Percentiles rank a stretch among this genome's conserved stretches.
Conservation (phyloP, 2,888 invertebrate species). For the Mythimna albipuncta region DNA sequence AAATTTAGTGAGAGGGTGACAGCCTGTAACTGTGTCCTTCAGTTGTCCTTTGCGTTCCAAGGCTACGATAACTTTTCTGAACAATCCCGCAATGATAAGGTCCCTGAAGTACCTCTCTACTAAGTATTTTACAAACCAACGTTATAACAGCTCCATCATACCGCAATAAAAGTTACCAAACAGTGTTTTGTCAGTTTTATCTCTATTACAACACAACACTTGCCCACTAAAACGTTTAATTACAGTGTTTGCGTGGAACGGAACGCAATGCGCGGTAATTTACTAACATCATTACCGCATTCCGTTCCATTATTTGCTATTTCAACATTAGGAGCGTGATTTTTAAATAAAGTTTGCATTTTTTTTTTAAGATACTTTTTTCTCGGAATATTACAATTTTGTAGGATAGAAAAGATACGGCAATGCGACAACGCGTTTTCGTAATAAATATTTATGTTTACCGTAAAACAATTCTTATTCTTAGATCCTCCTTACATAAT, state of each 20-base stretch:
- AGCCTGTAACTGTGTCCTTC: too few relatives aligned
- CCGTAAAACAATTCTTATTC: too few relatives aligned
- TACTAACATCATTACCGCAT: constrained; percentile 67
- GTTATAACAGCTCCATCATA: constrained; percentile 18
- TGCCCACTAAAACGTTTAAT: constrained; percentile 54
- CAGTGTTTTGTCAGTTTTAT: constrained; percentile 45
- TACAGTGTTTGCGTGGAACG: constrained; percentile 55
- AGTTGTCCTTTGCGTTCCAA: too few relatives aligned
- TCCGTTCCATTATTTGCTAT: constrained; percentile 66
- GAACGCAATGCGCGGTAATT: constrained; percentile 52
- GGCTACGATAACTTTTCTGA: too few relatives aligned
- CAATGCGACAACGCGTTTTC: too few relatives aligned
- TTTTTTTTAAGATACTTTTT: neutral
- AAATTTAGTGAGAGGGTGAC: too few relatives aligned
- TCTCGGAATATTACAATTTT: neutral
- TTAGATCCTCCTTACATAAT: too few relatives aligned
- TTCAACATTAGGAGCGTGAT: constrained; percentile 46
- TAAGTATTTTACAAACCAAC: constrained; percentile 18
- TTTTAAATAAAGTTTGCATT: constrained; percentile 14
- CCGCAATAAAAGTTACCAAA: constrained; percentile 43
- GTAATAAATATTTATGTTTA: too few relatives aligned
- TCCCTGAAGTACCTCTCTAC: neutral
- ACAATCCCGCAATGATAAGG: too few relatives aligned
- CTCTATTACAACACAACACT: constrained; percentile 53
- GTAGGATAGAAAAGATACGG: neutral